Evolutionary conservation across 2,113 vertebrate genomes (phyloP).

Genomic region (Butastur rufipennis): DNA sequence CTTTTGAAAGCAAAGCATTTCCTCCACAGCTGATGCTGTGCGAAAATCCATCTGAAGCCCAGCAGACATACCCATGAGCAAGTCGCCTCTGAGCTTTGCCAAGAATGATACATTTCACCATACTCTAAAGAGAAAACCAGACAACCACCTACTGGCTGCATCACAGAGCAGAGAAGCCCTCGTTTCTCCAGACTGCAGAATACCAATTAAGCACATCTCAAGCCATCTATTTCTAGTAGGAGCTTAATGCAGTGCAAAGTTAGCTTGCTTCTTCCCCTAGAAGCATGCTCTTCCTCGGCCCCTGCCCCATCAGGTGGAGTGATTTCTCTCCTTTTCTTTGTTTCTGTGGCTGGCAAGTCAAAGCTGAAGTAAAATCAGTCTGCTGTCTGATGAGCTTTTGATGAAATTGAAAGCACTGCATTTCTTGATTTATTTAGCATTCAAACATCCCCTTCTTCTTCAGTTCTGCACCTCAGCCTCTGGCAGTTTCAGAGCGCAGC

Average conservation of each 20-base stretch:
- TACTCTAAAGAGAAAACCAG: slow-evolving; percentile 1
- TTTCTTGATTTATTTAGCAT: slow-evolving; percentile 33
- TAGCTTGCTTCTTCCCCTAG: background rate
- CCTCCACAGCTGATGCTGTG: background rate
- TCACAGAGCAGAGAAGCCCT: background rate
- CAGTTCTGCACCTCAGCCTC: background rate
- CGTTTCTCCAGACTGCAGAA: background rate
- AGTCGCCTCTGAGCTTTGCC: background rate
- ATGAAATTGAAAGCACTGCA: slow-evolving; percentile 1
- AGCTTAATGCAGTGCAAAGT: background rate
- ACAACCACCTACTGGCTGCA: background rate
- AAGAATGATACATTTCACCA: slow-evolving; percentile 10
- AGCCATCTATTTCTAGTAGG: background rate
- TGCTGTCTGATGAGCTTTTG: background rate
- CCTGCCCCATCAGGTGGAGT: background rate
- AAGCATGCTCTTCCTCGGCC: background rate
- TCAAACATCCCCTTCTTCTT: background rate
- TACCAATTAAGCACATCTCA: background rate
- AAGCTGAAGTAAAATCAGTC: background rate
- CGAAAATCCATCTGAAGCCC: slow-evolving; percentile 35
- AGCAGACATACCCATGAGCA: slow-evolving; percentile 22
- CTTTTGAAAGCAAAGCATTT: slow-evolving; percentile 22
- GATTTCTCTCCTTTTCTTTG: background rate
- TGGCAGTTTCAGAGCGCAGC: background rate
- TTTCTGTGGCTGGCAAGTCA: background rate